Evolutionary conservation across 2,113 vertebrate species (phyloP).

Genomic region (Hemibagrus wyckioides): DNA sequence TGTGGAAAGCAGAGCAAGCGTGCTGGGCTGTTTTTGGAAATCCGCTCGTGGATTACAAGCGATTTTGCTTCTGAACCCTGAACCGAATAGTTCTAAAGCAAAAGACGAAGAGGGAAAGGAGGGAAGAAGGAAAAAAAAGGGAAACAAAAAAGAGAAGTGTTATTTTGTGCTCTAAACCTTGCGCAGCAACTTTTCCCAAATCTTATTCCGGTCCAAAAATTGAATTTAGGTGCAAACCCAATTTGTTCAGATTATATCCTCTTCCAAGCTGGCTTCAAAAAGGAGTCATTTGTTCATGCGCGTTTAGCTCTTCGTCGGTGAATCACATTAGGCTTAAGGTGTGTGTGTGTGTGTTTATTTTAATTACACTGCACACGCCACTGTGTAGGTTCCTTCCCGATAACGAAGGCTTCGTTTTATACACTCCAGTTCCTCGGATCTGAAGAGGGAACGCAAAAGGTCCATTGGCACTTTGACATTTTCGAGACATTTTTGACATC

Average conservation of each 20-base stretch:
- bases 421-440: constrained; percentile 35
- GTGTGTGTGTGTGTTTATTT: not conserved
- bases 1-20: constrained; percentile 56
- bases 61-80: constrained; percentile 61
- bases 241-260: constrained; percentile 52
- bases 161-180: not conserved
- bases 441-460: constrained; percentile 49
- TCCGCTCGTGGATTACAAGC: constrained; percentile 57
- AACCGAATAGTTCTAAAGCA: not conserved
- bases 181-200: constrained; percentile 37
- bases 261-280: constrained; percentile 22
- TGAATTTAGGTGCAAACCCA: constrained; percentile 48
- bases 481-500: constrained; percentile 72
- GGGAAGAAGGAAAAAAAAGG: too few relatives aligned
- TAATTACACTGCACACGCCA: constrained; percentile 24
- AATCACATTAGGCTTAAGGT: constrained; percentile 18
- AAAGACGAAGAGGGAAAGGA: not conserved
- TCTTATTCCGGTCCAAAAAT: constrained; percentile 48
- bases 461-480: constrained; percentile 77
- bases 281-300: constrained; percentile 23
- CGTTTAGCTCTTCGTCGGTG: not conserved
- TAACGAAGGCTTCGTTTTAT: constrained; percentile 41
- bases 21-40: constrained; percentile 51
- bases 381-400: constrained; percentile 5
- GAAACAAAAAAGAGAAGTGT: not conserved